A percentile compares a stretch with the other conserved stretches of the same genome.
Conservation (phyloP, 2,888 invertebrate genomes). For the Ischnura elegans region DNA sequence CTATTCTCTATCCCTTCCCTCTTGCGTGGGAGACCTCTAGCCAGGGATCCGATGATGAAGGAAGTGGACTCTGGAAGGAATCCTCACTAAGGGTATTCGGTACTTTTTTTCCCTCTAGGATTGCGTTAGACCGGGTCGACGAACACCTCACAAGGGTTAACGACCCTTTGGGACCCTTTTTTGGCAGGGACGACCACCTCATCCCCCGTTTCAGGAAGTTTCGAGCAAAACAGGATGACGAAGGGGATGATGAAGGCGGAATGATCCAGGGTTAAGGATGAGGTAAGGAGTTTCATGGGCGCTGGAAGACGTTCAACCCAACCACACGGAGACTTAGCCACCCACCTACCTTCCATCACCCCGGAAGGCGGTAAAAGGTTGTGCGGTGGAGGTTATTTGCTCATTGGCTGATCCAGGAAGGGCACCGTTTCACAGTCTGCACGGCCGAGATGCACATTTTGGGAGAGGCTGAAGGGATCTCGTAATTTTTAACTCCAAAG, state of each 20-base stretch:
- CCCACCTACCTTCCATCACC: background rate
- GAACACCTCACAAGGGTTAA: slow-evolving; percentile 24
- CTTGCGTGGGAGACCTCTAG: slow-evolving; percentile 14
- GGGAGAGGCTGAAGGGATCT: background rate
- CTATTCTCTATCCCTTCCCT: slow-evolving; percentile 37
- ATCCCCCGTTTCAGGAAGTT: background rate
- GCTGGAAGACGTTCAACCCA: background rate
- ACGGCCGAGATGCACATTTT: background rate
- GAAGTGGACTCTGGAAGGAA: background rate
- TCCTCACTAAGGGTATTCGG: background rate
- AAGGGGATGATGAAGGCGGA: background rate
- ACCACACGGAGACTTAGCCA: background rate
- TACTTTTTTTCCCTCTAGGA: background rate
- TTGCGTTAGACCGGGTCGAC: background rate
- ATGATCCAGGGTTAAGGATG: background rate
- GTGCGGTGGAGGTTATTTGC: background rate
- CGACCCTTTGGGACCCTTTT: slow-evolving; percentile 51
- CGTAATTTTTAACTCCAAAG: background rate
- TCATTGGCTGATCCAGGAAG: slow-evolving; percentile 35
- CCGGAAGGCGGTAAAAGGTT: slow-evolving; percentile 2
- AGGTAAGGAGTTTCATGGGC: background rate
- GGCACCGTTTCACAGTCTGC: background rate
- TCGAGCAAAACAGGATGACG: slow-evolving; percentile 23
- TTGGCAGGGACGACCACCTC: background rate
- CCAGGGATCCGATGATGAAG: slow-evolving; percentile 20